Conservation (phyloP, 2,113 vertebrate species). For the Menidia beryllina region DNA sequence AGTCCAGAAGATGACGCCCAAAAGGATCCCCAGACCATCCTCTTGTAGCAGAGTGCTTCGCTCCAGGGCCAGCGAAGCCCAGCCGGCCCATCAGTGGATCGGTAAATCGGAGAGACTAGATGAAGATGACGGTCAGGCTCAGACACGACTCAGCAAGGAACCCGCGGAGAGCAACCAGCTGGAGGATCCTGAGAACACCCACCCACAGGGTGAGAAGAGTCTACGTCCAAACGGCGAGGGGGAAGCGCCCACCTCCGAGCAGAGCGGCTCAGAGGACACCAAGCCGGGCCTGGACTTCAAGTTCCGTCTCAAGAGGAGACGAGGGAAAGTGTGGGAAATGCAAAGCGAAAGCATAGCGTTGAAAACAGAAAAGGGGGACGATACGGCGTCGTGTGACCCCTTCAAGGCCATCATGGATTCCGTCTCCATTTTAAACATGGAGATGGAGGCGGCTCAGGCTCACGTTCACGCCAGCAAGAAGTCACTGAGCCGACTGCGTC, state of each 20-base stretch:
- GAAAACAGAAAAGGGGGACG: slow-evolving; percentile 51
- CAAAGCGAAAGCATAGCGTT: slow-evolving; percentile 49
- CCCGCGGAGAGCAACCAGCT: slow-evolving; percentile 1
- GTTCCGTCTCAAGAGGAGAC: slow-evolving; percentile 80
- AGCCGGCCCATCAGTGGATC: slow-evolving; percentile 11
- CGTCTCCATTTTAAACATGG: slow-evolving; percentile 80
- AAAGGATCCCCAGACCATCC: slow-evolving; percentile 34
- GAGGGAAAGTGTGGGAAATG: slow-evolving; percentile 82
- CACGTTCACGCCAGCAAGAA: slow-evolving; percentile 73
- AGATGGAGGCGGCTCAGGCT: slow-evolving; percentile 80
- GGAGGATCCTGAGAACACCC: not conserved
- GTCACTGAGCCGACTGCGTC: slow-evolving; percentile 70
- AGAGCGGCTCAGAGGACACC: slow-evolving; percentile 34
- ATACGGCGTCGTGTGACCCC: slow-evolving; percentile 60
- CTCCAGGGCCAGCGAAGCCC: slow-evolving; percentile 38
- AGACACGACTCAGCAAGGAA: not conserved
- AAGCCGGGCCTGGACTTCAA: slow-evolving; percentile 72
- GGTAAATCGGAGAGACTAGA: slow-evolving; percentile 40
- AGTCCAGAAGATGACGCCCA: slow-evolving; percentile 33
- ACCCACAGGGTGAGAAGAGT: not conserved
- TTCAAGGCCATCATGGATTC: slow-evolving; percentile 83
- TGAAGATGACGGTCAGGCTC: not conserved
- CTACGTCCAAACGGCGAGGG: not conserved
- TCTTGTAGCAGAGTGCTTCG: slow-evolving; percentile 50
- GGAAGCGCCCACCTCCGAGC: slow-evolving; percentile 2